A percentile compares a stretch with the other conserved stretches of the same genome.
Evolutionary conservation across 2,888 invertebrate genomes (phyloP).

Genomic region (Ernsta delagoae): DNA sequence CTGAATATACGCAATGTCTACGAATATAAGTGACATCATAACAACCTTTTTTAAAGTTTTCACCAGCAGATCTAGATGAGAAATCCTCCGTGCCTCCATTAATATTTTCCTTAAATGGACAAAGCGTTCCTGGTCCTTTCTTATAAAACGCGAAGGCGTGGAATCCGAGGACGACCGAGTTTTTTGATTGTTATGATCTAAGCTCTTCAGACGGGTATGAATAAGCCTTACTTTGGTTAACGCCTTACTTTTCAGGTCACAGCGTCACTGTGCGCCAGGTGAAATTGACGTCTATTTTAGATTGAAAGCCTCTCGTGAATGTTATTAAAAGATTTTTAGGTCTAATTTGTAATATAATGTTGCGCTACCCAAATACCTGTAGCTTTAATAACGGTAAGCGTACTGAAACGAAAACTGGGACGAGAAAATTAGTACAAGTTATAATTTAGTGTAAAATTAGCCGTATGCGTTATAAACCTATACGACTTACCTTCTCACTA

Average conservation of each 20-base stretch:
- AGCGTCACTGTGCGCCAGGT: constrained; percentile 24
- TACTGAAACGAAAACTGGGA: not conserved
- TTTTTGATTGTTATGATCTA: constrained; percentile 37
- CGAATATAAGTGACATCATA: not conserved
- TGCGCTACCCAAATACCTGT: not conserved
- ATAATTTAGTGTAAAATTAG: not conserved
- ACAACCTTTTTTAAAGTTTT: constrained; percentile 1
- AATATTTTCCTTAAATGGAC: constrained; percentile 33
- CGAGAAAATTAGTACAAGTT: not conserved
- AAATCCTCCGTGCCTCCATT: constrained; percentile 22
- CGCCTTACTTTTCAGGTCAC: constrained; percentile 34
- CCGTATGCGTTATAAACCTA: not conserved
- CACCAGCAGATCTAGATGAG: constrained; percentile 16
- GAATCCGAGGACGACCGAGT: constrained; percentile 32
- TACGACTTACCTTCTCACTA: not conserved
- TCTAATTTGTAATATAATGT: not conserved
- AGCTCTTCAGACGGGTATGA: constrained; percentile 28
- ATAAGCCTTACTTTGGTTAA: constrained; percentile 28
- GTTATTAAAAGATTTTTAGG: constrained; percentile 12
- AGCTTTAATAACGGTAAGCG: not conserved
- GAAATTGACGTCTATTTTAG: constrained; percentile 19
- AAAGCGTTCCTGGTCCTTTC: constrained; percentile 33
- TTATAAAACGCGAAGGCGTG: constrained; percentile 34
- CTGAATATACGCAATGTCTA: not conserved
- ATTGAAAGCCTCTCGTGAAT: constrained; percentile 2